Base-by-base conservation (phyloP, 2,113 vertebrate species). In the Phrynocephalus versicolor region DNA sequence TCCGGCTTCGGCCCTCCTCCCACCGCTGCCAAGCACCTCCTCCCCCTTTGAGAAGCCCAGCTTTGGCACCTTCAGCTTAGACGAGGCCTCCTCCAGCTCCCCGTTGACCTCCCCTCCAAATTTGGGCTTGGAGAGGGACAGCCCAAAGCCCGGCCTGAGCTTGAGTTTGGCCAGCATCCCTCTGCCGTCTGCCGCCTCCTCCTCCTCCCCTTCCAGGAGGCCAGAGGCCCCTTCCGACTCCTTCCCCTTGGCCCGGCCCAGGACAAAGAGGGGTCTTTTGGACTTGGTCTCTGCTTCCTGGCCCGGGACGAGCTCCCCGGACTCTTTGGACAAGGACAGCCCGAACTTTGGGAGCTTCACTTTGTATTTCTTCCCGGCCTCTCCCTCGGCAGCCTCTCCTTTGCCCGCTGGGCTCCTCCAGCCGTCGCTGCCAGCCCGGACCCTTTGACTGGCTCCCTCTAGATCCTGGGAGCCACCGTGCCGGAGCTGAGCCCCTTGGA, bases 331-430 rank as follows among this genome's bases (percentile, higher is more conserved):
- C 81, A 97, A 90, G 30, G 92, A 93, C 7, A 97, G 85, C 9
- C 96, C 96, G 76, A 97, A 96, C 65, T 96, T 97, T 1, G 97
- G 97, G 78, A 97, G 91, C 94, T 97, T 97, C 51, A 97, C 92
- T 35, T 64, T 73, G 51, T 81, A 30, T 87, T 72, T 35, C 92
- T 58, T 85, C 65, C 93, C 92, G 60, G 87, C 41, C 5, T 87
- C 84, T 25, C 60, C 88, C 19, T 92, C 94, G n/a, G 91, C 86
- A 84, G 93, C 78, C 21, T 92, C 92, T 39, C 95, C 95, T 71
- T 95, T 92, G 92, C 94, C 93, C 1, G 94, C 95, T 80, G 95
- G 91, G n/a, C 94, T 95, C 85, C 94, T 95, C 87, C 23, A 6
- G 3, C 71, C 70, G 19, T 60, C 77, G 23, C 73, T 84, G 8